Evolutionary conservation across 2,888 invertebrate genomes (phyloP), one percentile per base, ranked within the genome.

Genomic region (Leucoma salicis): DNA sequence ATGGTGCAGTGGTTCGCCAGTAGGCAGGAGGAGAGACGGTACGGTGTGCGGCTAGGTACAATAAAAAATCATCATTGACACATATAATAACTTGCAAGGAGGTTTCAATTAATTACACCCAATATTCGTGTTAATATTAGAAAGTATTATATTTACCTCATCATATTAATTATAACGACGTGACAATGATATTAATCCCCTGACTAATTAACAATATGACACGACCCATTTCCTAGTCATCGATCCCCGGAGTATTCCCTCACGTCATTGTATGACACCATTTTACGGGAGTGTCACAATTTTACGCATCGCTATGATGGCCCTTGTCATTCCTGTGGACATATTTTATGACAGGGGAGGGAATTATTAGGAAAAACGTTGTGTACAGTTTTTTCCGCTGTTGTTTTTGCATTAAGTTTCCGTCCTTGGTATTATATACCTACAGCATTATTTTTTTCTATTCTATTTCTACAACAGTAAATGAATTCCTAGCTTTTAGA

Each of bases 121-220:
- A n/a, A n/a, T n/a, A n/a, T n/a, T n/a, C n/a, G n/a, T n/a, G n/a
- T n/a, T n/a, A n/a, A n/a, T n/a, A n/a, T n/a, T n/a, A n/a, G n/a
- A n/a, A n/a, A n/a, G n/a, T n/a, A n/a, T n/a, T n/a, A n/a, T n/a
- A 57, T 27, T 27, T 10, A 21, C 21, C 21, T 21, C 21, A 21
- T 21, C 8, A 21, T 21, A 21, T 21, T 21, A 8, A 21, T 8
- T 21, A 21, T 27, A 27, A 27, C 11, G 21, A 34, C 12, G 11
- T 10, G 37, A 33, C 56, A 61, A 71, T 66, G 55, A 53, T 68
- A 68, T 57, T 42, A 61, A 62, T 56, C 39, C 55, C 63, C 31
- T 31, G 40, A 50, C 69, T 77, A 80, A 78, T 79, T 82, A 77
- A 57, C 51, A 46, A 66, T 73, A 70, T 71, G 61, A 60, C 59